Conservation (phyloP, 2,113 vertebrate species). For the Columba livia region DNA sequence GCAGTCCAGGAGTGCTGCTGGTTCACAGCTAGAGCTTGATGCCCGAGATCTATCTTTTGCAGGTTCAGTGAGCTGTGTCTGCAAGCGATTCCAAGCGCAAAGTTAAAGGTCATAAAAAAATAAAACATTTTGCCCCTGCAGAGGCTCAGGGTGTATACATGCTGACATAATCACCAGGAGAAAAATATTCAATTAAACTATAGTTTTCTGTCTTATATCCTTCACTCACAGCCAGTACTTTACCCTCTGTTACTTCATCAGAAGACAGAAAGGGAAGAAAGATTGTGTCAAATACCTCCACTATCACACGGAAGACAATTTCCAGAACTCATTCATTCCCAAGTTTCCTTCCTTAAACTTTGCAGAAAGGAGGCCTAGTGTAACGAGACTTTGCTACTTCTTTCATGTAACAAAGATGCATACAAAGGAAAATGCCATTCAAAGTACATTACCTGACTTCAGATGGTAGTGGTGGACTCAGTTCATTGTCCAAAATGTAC, state of each 20-base stretch:
- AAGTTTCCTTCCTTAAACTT: neutral
- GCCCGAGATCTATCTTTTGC: neutral
- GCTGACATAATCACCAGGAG: constrained; percentile 38
- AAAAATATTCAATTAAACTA: constrained; percentile 2
- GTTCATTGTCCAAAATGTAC: neutral
- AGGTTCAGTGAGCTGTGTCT: neutral
- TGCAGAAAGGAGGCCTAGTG: neutral
- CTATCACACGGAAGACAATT: neutral
- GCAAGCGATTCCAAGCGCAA: neutral
- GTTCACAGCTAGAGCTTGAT: neutral
- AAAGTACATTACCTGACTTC: neutral
- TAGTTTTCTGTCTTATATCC: neutral
- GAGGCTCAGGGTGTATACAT: neutral
- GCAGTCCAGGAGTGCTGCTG: neutral
- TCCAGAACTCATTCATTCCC: neutral
- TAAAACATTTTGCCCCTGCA: neutral
- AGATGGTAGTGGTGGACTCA: neutral
- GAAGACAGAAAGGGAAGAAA: neutral
- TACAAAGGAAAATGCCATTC: neutral
- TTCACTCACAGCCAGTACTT: neutral
- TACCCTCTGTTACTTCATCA: neutral
- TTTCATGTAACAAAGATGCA: neutral
- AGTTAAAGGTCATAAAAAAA: constrained; percentile 9
- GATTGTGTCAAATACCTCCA: neutral
- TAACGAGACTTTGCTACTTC: neutral